A percentile compares a stretch with the other conserved stretches of the same genome.
Evolutionary conservation across 2,797 vertebrate species (phyloP).

Genomic region (Oryzias sinensis): DNA sequence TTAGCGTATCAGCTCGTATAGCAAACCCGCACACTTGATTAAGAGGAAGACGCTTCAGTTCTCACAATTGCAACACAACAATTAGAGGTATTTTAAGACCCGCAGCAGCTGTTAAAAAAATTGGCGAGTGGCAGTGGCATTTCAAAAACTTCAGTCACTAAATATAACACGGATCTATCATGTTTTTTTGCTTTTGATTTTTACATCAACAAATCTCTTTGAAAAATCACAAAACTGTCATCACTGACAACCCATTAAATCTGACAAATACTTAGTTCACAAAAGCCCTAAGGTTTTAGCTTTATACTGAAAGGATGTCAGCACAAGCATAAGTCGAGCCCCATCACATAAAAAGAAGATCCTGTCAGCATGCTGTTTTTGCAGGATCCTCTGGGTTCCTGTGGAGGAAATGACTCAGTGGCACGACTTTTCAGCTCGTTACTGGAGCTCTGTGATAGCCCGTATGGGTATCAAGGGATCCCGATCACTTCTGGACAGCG

Average conservation of each 20-base stretch:
- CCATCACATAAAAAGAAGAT: conserved; percentile 49
- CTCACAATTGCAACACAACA: neutral
- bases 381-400: conserved; percentile 74
- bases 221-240: no score
- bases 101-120: neutral
- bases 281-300: conserved; percentile 26
- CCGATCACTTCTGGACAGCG: conserved; percentile 52
- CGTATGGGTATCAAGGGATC: conserved; percentile 39
- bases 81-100: conserved; percentile 6
- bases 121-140: conserved; percentile 47
- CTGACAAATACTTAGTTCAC: conserved; percentile 7
- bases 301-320: conserved; percentile 32
- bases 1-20: conserved; percentile 63
- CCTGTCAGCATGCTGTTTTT: conserved; percentile 67
- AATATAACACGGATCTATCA: neutral
- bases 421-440: conserved; percentile 57
- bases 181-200: no score
- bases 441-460: conserved; percentile 65
- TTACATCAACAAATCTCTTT: no score
- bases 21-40: conserved; percentile 47
- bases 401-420: conserved; percentile 78
- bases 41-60: conserved; percentile 28
- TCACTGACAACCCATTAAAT: neutral
- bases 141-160: conserved; percentile 33
- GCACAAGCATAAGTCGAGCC: conserved; percentile 36